Base-by-base conservation (phyloP, 2,888 invertebrate genomes). In the Cepaea hortensis region DNA sequence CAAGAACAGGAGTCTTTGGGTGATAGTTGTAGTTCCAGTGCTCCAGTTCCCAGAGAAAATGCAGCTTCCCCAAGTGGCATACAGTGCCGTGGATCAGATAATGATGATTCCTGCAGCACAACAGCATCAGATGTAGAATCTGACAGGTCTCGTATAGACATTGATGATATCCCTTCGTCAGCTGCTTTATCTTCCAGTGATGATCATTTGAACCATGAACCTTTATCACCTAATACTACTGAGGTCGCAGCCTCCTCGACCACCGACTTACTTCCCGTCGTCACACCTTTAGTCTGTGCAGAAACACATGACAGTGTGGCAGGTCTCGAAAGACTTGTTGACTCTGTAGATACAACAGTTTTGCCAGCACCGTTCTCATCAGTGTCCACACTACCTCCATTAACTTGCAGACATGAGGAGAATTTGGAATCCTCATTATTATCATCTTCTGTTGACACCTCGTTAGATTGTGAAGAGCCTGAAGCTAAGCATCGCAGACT, bases 241-340 rank as follows among this genome's bases (percentile, higher is more conserved):
- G 76, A 84, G 20, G 84, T 84, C 13, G 61, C 46, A 0, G 65
- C 80, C 23, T 72, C 73, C 50, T 79, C 70, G 70, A 46, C 65
- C 68, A 76, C 85, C 61, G 88, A 81, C 46, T 55, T 62, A 35
- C 48, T 11, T 20, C 35, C 48, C n/a, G 77, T 18, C 5, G 18
- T 48, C 70, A 7, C 70, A 13, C 23, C 61, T 15, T 18, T 48
- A 15, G 35, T 48, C 79, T 15, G 48, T 13, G 13, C 84, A 48
- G 84, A 75, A 61, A 81, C 23, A 48, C 81, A 81, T 20, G 82
- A 86, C 82, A 86, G 86, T 81, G 86, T 82, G 13, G 76, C 81
- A 46, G 82, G 81, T 48, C 81, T 76, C 18, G 86, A 86, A 55
- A 81, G 81, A 76, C 68, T 86, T 35, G 86, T 82, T 46, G 82